phyloP scores from a whole-genome alignment of 2,113 vertebrate species.

The Hypocryptadius cinnamomeus region DNA sequence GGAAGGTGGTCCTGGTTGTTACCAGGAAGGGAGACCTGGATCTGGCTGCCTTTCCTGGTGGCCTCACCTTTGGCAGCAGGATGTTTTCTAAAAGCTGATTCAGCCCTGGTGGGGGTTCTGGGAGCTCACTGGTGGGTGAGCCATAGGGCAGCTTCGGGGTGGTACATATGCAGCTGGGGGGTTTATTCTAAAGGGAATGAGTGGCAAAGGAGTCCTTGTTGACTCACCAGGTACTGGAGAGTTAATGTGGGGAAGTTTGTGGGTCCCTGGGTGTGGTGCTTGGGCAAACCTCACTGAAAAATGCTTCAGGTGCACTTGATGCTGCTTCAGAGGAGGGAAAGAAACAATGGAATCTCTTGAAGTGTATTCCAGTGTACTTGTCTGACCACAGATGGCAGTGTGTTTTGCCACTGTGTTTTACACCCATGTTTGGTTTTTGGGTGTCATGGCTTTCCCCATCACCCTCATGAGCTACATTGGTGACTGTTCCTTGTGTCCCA shows the following conservation, averaged over 20 bases:
- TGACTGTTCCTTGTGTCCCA: background rate
- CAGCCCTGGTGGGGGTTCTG: background rate
- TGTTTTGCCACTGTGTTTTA: background rate
- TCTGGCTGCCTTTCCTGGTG: background rate
- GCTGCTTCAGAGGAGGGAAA: background rate
- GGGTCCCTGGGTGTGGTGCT: background rate
- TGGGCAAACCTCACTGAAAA: background rate
- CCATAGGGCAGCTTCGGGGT: background rate
- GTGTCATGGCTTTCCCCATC: background rate
- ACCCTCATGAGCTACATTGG: background rate
- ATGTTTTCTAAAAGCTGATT: background rate
- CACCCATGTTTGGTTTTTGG: background rate
- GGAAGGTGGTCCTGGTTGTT: background rate
- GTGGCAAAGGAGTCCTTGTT: background rate
- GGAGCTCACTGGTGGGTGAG: background rate
- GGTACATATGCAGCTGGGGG: fast-evolving
- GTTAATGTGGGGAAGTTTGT: background rate
- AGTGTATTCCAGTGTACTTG: background rate
- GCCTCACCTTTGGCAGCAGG: background rate
- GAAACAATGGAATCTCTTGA: background rate
- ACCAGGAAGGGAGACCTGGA: background rate
- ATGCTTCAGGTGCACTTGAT: background rate
- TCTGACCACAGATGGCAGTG: background rate
- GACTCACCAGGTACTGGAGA: background rate
- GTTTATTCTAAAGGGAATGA: background rate